These are phyloP conservation scores for Pseudotriccus pelzelni DNA, from an alignment of 2,797 vertebrate genomes.

Conservation along the genomic window DNA sequence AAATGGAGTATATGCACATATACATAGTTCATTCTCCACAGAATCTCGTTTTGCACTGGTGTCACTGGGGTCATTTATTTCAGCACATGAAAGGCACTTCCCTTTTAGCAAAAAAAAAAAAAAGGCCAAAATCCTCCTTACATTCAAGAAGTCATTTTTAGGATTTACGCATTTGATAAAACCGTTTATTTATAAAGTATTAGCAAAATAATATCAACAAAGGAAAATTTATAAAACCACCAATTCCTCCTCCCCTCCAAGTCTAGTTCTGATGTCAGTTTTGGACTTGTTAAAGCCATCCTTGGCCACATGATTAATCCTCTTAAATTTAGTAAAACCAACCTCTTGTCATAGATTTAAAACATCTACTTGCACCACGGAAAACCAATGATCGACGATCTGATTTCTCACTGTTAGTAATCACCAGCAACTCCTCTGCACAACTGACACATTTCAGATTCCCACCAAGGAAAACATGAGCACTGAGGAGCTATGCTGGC, in stretches of 20 bases:
- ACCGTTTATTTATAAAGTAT: background rate
- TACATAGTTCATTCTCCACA: background rate
- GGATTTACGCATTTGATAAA: background rate
- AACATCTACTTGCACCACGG: background rate
- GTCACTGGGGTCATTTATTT: background rate
- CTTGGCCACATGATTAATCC: background rate
- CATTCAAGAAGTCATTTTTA: background rate
- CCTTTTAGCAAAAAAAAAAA: background rate
- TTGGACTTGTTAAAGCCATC: background rate
- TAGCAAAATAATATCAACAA: background rate
- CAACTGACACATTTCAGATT: background rate
- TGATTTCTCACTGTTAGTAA: background rate
- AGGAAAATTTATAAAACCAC: background rate
- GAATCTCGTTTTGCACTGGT: background rate
- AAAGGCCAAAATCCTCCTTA: background rate
- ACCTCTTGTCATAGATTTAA: background rate
- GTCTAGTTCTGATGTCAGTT: background rate
- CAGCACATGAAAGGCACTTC: background rate
- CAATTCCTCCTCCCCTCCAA: background rate
- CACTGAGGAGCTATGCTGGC: accelerated
- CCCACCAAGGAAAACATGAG: background rate
- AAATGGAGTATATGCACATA: background rate
- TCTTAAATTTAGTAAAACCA: background rate
- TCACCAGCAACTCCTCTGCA: background rate
- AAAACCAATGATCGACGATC: background rate